Evolutionary conservation across 2,888 invertebrate genomes (phyloP), one percentile per base, ranked within the genome.

Genomic region (Agrochola litura): DNA sequence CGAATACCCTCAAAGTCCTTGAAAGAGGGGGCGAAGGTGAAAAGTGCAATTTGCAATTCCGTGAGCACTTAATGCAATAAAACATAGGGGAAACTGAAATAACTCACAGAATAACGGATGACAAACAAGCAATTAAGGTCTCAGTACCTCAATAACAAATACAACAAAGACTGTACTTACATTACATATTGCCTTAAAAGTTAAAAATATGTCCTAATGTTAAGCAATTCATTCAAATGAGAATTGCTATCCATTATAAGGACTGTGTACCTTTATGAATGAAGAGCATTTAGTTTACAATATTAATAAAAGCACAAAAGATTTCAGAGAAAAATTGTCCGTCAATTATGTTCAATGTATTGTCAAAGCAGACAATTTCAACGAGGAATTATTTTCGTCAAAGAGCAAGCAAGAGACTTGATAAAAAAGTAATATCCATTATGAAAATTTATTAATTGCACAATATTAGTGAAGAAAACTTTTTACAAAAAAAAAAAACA

Each of bases 1-100:
- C 89, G 86, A 86, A 88, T 87, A 86, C 84, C 89, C 88, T 86
- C 67, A 6, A 12, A 81, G 89, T 81, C 87, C 90, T 90, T 90
- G 89, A 78, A 77, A 84, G 84, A 84, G 90, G 90, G 87, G 76
- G 56, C 58, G 82, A 87, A 93, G 93, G 93, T 92, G 91, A 91
- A 93, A 92, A 90, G 89, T 86, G 90, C 90, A 85, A 91, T 89
- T 82, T 86, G 77, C 87, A 77, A 90, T 91, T 87, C 85, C 80
- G 89, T 78, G 76, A 88, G 86, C 88, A 87, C 87, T 89, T 89
- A 89, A 88, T 86, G 78, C 84, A 83, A 89, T 89, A 90, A 90
- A 90, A 88, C 77, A 86, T 87, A 83, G 86, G 89, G 90, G 88
- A 82, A 82, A 75, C 76, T 79, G 82, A 81, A 84, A 80, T 88